Conservation (phyloP, 2,888 invertebrate genomes). For the Baccha elongata region DNA sequence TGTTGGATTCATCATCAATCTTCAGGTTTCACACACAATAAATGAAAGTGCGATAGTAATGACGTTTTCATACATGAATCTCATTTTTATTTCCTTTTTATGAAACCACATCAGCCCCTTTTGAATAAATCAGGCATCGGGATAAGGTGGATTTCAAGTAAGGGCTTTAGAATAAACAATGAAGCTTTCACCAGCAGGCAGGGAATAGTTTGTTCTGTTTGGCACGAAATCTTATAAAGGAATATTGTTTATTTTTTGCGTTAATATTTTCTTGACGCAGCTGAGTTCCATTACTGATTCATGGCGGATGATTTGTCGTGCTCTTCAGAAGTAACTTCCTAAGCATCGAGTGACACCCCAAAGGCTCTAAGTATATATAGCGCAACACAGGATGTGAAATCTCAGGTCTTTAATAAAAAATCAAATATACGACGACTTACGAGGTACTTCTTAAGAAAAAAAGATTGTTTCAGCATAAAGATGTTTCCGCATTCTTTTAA, state of each 20-base stretch:
- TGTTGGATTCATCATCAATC: conserved; percentile 60
- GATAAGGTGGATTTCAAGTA: neutral
- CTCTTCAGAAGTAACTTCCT: conserved; percentile 13
- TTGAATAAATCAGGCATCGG: conserved; percentile 7
- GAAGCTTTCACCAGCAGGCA: conserved; percentile 27
- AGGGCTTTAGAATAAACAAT: conserved; percentile 41
- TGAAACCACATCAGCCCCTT: conserved; percentile 27
- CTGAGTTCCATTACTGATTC: conserved; percentile 67
- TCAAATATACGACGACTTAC: conserved; percentile 25
- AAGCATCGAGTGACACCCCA: conserved; percentile 21
- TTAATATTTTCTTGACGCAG: conserved; percentile 42
- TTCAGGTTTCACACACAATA: conserved; percentile 55
- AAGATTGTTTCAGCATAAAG: conserved; percentile 27
- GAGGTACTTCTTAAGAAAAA: conserved; percentile 16
- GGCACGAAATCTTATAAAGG: conserved; percentile 36
- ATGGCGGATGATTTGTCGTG: conserved; percentile 40
- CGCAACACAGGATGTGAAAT: conserved; percentile 23
- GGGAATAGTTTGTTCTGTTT: conserved; percentile 43
- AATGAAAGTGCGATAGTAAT: conserved; percentile 49
- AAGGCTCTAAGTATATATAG: neutral
- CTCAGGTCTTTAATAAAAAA: conserved; percentile 30
- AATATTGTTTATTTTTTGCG: conserved; percentile 7
- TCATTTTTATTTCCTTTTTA: conserved; percentile 49
- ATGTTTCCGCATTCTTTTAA: conserved; percentile 56
- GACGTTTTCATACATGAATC: conserved; percentile 50